Conservation (phyloP, 1,140 invertebrate species). For the Drosophila kurseongensis region DNA sequence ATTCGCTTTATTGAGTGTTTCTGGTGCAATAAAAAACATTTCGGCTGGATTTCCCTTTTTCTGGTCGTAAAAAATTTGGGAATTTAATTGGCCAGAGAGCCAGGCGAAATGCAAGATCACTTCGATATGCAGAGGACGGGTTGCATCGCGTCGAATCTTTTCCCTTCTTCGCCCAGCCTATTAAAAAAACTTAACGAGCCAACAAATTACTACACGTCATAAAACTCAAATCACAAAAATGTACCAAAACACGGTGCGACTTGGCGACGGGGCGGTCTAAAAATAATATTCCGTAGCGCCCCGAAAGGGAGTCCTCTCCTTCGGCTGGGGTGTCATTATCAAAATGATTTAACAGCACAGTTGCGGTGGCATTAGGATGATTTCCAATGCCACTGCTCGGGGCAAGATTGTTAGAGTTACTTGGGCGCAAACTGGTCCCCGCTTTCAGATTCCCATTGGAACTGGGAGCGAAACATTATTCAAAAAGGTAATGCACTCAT, state of each 20-base stretch:
- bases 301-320: slow-evolving; percentile 12
- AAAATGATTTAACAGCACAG: slow-evolving; percentile 72
- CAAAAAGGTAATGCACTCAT: too few relatives aligned
- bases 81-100: slow-evolving; percentile 51
- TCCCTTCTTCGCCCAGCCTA: slow-evolving; percentile 22
- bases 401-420: background rate
- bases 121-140: slow-evolving; percentile 31
- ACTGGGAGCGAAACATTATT: background rate
- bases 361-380: slow-evolving; percentile 62
- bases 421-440: background rate
- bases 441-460: background rate
- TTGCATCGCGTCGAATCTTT: slow-evolving; percentile 35
- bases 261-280: slow-evolving; percentile 38
- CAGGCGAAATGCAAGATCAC: slow-evolving; percentile 30
- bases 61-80: slow-evolving; percentile 64
- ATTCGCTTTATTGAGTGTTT: slow-evolving; percentile 84
- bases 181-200: slow-evolving; percentile 79
- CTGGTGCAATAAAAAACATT: slow-evolving; percentile 78
- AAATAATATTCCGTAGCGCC: slow-evolving; percentile 52
- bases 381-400: slow-evolving; percentile 49
- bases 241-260: slow-evolving; percentile 29
- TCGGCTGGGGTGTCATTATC: slow-evolving; percentile 43
- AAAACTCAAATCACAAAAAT: slow-evolving; percentile 75
- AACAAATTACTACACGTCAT: slow-evolving; percentile 81
- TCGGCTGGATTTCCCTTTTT: slow-evolving; percentile 61